These are phyloP conservation scores for Dryocosmus kuriphilus DNA, from an alignment of 2,888 invertebrate species.

Conservation along the genomic window DNA sequence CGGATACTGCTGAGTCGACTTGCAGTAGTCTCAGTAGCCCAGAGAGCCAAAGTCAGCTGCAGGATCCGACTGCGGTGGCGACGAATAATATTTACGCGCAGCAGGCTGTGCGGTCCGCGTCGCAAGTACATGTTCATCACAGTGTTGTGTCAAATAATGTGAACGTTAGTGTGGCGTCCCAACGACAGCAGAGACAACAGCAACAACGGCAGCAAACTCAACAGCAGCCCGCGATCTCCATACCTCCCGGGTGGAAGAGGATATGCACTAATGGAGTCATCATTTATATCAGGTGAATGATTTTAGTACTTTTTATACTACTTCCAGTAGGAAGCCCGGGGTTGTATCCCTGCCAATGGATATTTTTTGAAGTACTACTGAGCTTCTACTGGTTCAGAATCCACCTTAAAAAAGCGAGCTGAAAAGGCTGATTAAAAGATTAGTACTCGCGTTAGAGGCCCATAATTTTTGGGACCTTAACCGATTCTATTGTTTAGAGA, in stretches of 20 bases:
- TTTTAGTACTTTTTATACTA: background rate
- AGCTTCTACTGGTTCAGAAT: too few species aligned
- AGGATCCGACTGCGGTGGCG: slow-evolving; percentile 52
- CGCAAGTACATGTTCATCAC: slow-evolving; percentile 64
- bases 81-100: slow-evolving; percentile 66
- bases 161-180: slow-evolving; percentile 64
- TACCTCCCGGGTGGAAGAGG: slow-evolving; percentile 90
- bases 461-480: too few species aligned
- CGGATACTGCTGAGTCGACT: slow-evolving; percentile 81
- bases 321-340: too few species aligned
- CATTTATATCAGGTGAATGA: slow-evolving; percentile 87
- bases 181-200: slow-evolving; percentile 53
- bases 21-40: slow-evolving; percentile 79
- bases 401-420: too few species aligned
- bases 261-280: slow-evolving; percentile 85
- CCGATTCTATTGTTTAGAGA: too few species aligned
- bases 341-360: too few species aligned
- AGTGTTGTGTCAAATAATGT: slow-evolving; percentile 60
- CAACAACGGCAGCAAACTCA: slow-evolving; percentile 58
- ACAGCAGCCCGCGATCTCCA: slow-evolving; percentile 77
- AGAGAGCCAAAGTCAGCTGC: slow-evolving; percentile 73
- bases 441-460: too few species aligned
- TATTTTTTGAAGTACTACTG: too few species aligned
- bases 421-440: too few species aligned
- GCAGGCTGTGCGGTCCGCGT: slow-evolving; percentile 76